Evolutionary conservation across 2,888 invertebrate species (phyloP).

Genomic region (Ethmia dodecea): DNA sequence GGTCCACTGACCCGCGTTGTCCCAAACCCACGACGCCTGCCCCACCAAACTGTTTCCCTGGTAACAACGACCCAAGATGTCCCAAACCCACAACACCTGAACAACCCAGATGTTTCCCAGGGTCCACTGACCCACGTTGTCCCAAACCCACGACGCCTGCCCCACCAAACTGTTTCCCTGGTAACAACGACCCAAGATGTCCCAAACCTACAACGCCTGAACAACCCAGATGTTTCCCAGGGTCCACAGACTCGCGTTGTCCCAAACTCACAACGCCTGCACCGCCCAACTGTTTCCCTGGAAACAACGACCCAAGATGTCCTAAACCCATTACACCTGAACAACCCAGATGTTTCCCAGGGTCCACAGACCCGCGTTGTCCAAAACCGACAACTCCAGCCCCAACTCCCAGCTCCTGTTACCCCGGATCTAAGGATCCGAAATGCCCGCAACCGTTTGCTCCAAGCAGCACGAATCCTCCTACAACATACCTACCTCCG

Average conservation of each 20-base stretch:
- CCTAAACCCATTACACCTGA: slow-evolving; percentile 24
- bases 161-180: slow-evolving; percentile 30
- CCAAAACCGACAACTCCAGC: slow-evolving; percentile 21
- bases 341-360: slow-evolving; percentile 35
- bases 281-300: slow-evolving; percentile 30
- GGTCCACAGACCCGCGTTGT: slow-evolving; percentile 45
- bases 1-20: slow-evolving; percentile 38
- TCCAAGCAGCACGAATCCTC: slow-evolving; percentile 58
- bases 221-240: slow-evolving; percentile 27
- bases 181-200: slow-evolving; percentile 41
- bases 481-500: slow-evolving; percentile 67
- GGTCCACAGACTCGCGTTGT: slow-evolving; percentile 43
- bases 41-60: slow-evolving; percentile 42
- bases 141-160: slow-evolving; percentile 28
- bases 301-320: slow-evolving; percentile 44
- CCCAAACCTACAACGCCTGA: slow-evolving; percentile 36
- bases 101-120: slow-evolving; percentile 24
- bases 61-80: slow-evolving; percentile 39
- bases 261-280: slow-evolving; percentile 34
- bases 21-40: slow-evolving; percentile 31
- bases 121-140: slow-evolving; percentile 36
- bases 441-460: slow-evolving; percentile 63
- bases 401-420: slow-evolving; percentile 56
- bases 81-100: slow-evolving; percentile 36
- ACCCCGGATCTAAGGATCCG: slow-evolving; percentile 56